phyloP scores from a whole-genome alignment of 2,797 vertebrate species.

The Tamandua tetradactyla region DNA sequence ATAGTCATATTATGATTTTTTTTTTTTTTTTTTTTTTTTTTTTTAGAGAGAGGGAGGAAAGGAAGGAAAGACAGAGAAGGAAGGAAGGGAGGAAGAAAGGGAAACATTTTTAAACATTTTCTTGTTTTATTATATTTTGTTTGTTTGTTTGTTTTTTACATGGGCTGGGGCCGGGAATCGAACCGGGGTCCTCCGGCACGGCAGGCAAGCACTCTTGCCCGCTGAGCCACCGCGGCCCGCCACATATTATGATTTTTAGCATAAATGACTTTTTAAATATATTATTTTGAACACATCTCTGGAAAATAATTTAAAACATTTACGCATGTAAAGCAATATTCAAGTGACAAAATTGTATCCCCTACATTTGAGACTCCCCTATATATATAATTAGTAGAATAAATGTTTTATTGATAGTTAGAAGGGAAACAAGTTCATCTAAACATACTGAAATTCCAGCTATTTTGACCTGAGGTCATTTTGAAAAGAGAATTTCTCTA shows the following conservation, averaged over 20 bases:
- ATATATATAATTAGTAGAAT: constrained; percentile 11
- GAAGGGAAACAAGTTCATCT: background rate
- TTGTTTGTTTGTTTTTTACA: too few relatives aligned
- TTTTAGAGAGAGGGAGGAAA: too few relatives aligned
- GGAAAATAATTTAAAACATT: constrained; percentile 31
- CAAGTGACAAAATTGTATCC: background rate
- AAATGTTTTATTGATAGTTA: background rate
- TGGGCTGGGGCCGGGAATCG: too few relatives aligned
- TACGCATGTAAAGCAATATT: background rate
- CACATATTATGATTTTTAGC: constrained; percentile 27
- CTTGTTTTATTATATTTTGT: too few relatives aligned
- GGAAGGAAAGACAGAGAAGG: too few relatives aligned
- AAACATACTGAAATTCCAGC: background rate
- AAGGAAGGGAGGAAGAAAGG: too few relatives aligned
- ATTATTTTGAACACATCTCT: background rate
- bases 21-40: too few relatives aligned
- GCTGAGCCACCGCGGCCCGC: too few relatives aligned
- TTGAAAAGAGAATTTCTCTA: background rate
- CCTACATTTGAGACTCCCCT: background rate
- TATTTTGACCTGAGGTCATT: constrained; percentile 36
- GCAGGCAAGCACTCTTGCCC: too few relatives aligned
- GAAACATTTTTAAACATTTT: too few relatives aligned
- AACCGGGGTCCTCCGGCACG: too few relatives aligned
- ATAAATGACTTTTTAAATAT: background rate
- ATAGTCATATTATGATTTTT: constrained; percentile 8